Conservation (phyloP, 2,797 vertebrate genomes). For the Urosaurus nigricauda region DNA sequence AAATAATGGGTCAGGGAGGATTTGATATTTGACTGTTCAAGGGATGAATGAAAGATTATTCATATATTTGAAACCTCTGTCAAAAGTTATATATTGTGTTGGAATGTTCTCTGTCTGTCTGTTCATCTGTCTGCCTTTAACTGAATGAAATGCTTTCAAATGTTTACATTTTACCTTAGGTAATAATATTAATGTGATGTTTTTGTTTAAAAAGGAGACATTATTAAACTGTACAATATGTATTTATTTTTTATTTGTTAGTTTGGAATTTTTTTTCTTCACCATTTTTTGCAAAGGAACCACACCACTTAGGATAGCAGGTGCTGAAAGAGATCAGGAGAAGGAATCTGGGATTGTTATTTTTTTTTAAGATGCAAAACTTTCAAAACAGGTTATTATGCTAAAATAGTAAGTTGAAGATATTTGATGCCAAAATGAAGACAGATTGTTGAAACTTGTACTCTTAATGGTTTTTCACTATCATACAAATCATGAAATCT, state of each 20-base stretch:
- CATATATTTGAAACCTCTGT: constrained; percentile 34
- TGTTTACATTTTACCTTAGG: constrained; percentile 57
- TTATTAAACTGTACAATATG: constrained; percentile 49
- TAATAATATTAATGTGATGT: constrained; percentile 48
- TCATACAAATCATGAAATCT: constrained; percentile 59
- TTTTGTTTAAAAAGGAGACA: constrained; percentile 43
- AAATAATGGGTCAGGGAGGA: constrained; percentile 26
- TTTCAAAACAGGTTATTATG: constrained; percentile 64
- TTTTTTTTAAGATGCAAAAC: constrained; percentile 55
- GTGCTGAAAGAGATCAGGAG: constrained; percentile 39
- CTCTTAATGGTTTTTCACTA: constrained; percentile 57
- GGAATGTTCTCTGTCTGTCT: constrained; percentile 38
- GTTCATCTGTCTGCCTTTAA: constrained; percentile 33
- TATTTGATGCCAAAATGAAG: constrained; percentile 73
- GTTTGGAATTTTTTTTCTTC: constrained; percentile 53
- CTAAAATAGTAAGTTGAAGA: constrained; percentile 67
- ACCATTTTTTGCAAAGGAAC: constrained; percentile 48
- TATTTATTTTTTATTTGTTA: constrained; percentile 52
- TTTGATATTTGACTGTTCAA: constrained; percentile 46
- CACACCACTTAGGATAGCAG: constrained; percentile 47
- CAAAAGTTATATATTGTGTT: constrained; percentile 48
- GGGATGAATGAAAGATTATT: constrained; percentile 16
- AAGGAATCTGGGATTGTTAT: constrained; percentile 2
- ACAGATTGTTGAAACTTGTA: constrained; percentile 70
- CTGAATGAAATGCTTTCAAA: constrained; percentile 55